phyloP scores from a whole-genome alignment of 2,113 vertebrate species.

The Synodontis membranacea region DNA sequence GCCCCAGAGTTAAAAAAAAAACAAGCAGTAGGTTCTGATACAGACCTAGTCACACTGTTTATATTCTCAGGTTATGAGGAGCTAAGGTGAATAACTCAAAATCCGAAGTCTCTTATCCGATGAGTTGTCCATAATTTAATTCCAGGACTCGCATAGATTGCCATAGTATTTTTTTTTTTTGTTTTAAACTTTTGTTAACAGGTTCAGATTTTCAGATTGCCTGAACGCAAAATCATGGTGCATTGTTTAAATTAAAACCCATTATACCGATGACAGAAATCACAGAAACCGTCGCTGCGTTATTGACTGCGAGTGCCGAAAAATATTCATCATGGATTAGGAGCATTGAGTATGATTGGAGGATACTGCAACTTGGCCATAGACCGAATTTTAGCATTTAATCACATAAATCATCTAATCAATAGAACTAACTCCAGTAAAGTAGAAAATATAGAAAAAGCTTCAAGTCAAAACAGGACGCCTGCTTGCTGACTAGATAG shows the following conservation, averaged over 20 bases:
- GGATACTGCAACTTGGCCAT: background rate
- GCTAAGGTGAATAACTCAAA: background rate
- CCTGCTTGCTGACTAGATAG: background rate
- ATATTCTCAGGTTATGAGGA: background rate
- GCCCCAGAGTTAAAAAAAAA: background rate
- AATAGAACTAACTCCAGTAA: background rate
- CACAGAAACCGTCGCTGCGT: background rate
- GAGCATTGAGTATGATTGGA: background rate
- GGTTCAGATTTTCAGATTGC: background rate
- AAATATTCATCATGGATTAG: background rate
- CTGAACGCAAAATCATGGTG: background rate
- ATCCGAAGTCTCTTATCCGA: background rate
- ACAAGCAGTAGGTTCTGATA: conserved; percentile 1
- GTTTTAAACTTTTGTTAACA: background rate
- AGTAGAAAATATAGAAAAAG: background rate
- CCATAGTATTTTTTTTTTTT: background rate
- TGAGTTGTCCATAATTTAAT: background rate
- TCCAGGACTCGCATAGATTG: background rate
- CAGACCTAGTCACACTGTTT: background rate
- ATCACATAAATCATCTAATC: too few species aligned
- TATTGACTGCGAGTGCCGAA: background rate
- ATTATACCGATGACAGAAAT: background rate
- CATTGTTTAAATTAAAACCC: background rate
- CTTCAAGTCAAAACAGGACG: background rate
- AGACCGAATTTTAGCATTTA: background rate